These are phyloP conservation scores for Mactromeris polynyma DNA, from an alignment of 2,888 invertebrate species.

Conservation along the genomic window DNA sequence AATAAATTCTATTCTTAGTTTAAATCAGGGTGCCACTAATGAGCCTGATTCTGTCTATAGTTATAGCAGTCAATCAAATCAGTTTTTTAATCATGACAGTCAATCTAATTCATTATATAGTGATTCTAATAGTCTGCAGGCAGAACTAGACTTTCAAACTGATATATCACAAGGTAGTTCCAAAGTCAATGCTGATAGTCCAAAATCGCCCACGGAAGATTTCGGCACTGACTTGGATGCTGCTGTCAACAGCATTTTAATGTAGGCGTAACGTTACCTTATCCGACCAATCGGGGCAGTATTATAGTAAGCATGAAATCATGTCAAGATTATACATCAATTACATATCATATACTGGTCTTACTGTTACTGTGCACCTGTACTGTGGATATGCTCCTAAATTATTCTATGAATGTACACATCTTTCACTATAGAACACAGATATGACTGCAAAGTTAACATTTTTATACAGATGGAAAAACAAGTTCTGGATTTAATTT, in stretches of 20 bases:
- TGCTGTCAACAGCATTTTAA: conserved; percentile 89
- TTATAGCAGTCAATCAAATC: conserved; percentile 55
- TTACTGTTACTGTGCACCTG: neutral
- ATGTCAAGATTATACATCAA: neutral
- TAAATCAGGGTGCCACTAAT: conserved; percentile 63
- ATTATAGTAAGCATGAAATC: neutral
- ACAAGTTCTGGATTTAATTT: no score
- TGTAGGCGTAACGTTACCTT: conserved; percentile 58
- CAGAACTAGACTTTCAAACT: conserved; percentile 39
- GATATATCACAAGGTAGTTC: conserved; percentile 44
- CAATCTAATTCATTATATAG: conserved; percentile 50
- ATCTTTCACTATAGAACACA: no score
- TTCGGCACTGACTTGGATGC: conserved; percentile 88
- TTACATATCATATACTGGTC: neutral
- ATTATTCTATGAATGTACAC: no score
- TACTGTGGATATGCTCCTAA: neutral
- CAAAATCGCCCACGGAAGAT: conserved; percentile 27
- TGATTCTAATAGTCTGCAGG: conserved; percentile 31
- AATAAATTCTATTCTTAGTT: conserved; percentile 93
- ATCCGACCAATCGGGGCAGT: conserved; percentile 2
- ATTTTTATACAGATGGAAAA: no score
- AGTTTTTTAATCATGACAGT: conserved; percentile 40
- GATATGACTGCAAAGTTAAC: no score
- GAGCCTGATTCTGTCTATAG: conserved; percentile 41
- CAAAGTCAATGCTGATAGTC: neutral